Evolutionary conservation across 2,888 invertebrate genomes (phyloP), one percentile per base, ranked within the genome.

Genomic region (Lepidocyrtoides sp.): DNA sequence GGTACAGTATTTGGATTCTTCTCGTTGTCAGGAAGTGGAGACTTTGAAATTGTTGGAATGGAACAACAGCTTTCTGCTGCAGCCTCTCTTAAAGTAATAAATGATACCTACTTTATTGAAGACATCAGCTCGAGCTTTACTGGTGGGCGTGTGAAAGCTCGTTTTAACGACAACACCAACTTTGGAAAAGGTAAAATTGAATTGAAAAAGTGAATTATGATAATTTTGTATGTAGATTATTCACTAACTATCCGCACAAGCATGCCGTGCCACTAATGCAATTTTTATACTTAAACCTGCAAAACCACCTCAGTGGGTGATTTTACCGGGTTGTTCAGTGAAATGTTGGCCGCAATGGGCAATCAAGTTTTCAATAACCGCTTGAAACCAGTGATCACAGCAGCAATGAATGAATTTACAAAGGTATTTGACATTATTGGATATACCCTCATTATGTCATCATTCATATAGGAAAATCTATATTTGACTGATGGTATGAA

Each of bases 281-380:
- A n/a, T n/a, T n/a, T n/a, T n/a, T n/a, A n/a, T n/a, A n/a, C n/a
- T n/a, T n/a, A n/a, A n/a, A n/a, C n/a, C n/a, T n/a, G n/a, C n/a
- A n/a, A 44, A n/a, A 44, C 26, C 81, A 7, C n/a, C 36, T 54
- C 48, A 41, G 51, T 44, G 90, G 91, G 91, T 29, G 91, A 91
- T n/a, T 92, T 92, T 26, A 82, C 79, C 23, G 88, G 88, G 41
- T 63, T 92, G 10, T 72, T 90, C 20, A 90, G 88, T 57, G 92
- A 92, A 88, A 90, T 92, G 77, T 75, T 92, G 8, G 79, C 87
- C 36, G 92, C 92, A 60, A 92, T 92, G 92, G 92, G 92, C 0
- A 87, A 79, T 23, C 92, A 90, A 88, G 91, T 92, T 20, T 92
- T 92, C 69, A 88, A 90, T 32, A 92, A 90, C 72, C 91, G 90